Percentiles rank a stretch among this genome's conserved stretches.
Conservation (phyloP, 2,888 invertebrate species). For the Lochmaea capreae region DNA sequence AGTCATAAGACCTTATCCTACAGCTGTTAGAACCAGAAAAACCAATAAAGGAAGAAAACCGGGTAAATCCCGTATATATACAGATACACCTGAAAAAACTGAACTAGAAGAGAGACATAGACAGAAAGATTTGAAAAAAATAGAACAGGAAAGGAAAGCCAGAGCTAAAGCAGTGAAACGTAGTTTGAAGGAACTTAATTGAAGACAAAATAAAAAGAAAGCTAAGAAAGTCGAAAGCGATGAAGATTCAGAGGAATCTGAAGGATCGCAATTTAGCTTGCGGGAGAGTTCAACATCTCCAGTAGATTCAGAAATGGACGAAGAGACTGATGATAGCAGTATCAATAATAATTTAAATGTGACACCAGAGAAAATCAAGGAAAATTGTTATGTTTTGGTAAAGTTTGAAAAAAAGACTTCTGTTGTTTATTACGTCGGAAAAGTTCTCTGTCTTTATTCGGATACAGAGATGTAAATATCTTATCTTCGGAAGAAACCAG, state of each 20-base stretch:
- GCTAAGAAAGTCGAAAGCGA: conserved; percentile 28
- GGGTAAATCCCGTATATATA: conserved; percentile 25
- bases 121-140: conserved; percentile 27
- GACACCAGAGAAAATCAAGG: conserved; percentile 19
- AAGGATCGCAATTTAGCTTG: conserved; percentile 28
- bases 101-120: conserved; percentile 16
- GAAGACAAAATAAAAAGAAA: conserved; percentile 29
- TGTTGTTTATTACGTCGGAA: conserved; percentile 23
- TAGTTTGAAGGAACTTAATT: conserved; percentile 14
- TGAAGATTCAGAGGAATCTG: conserved; percentile 38
- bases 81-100: conserved; percentile 22
- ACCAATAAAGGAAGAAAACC: conserved; percentile 14
- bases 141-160: conserved; percentile 23
- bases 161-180: conserved; percentile 37
- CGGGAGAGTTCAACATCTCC: conserved; percentile 33
- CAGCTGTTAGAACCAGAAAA: conserved; percentile 15
- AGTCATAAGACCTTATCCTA: conserved; percentile 25
- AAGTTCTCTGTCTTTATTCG: conserved; percentile 19
- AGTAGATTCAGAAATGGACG: conserved; percentile 4
- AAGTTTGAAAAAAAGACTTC: conserved; percentile 24
- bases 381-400: conserved; percentile 20
- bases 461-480: conserved; percentile 13
- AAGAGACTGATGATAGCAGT: not conserved
- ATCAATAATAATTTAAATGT: conserved; percentile 4
- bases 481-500: conserved; percentile 23